Conservation (phyloP, 2,797 vertebrate genomes). For the Rhinoraja longicauda region DNA sequence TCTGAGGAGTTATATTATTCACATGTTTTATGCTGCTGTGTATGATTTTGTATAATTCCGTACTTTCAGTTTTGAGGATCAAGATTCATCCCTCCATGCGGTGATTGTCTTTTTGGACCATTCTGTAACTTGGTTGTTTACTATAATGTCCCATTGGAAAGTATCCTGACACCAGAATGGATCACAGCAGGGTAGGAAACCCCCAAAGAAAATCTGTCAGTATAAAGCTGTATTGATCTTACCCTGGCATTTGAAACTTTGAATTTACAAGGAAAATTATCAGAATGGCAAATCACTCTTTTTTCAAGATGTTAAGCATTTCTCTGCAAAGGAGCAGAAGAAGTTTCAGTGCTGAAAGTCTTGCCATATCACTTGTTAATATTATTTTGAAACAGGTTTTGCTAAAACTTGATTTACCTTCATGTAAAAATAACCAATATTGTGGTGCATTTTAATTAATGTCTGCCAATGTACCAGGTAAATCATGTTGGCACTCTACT, state of each 20-base stretch:
- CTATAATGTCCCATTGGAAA: background rate
- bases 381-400: background rate
- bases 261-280: slow-evolving; percentile 8
- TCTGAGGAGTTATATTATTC: background rate
- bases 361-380: slow-evolving; percentile 23
- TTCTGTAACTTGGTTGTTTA: background rate
- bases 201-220: background rate
- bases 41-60: background rate
- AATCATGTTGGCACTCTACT: slow-evolving; percentile 16
- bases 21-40: background rate
- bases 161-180: slow-evolving; percentile 13
- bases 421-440: background rate
- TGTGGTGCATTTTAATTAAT: background rate
- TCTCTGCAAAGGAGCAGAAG: no score
- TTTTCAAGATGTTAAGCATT: background rate
- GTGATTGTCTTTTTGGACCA: background rate
- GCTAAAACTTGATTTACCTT: background rate
- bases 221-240: slow-evolving; percentile 29
- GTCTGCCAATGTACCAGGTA: slow-evolving; percentile 4
- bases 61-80: background rate
- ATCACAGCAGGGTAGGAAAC: slow-evolving; percentile 13
- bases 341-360: background rate
- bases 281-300: background rate
- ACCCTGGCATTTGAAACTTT: slow-evolving; percentile 5
- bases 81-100: background rate